A percentile compares a stretch with the other conserved stretches of the same genome.
Evolutionary conservation across 2,797 vertebrate species (phyloP).

Genomic region (Tiaroga cobitis): DNA sequence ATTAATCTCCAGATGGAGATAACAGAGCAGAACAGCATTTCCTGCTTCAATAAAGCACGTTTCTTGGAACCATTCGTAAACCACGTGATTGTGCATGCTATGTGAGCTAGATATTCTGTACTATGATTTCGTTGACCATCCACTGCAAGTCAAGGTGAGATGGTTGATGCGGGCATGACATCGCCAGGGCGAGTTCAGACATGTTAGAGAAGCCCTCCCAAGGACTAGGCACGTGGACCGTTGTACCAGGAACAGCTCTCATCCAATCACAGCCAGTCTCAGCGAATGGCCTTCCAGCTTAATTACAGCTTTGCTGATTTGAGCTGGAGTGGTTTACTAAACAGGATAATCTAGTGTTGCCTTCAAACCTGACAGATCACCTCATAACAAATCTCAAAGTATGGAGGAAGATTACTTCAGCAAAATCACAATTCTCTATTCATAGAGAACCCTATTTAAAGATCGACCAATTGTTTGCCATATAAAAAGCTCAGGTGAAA

Average conservation of each 20-base stretch:
- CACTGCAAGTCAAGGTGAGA: conserved; percentile 41
- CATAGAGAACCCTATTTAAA: not conserved
- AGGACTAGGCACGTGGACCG: conserved; percentile 68
- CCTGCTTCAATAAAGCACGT: conserved; percentile 3
- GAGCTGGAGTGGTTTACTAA: conserved; percentile 54
- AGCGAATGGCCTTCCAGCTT: conserved; percentile 55
- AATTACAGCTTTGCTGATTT: conserved; percentile 64
- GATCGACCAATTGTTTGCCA: not conserved
- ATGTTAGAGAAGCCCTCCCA: conserved; percentile 75
- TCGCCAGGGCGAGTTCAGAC: conserved; percentile 73
- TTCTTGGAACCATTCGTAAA: conserved; percentile 10
- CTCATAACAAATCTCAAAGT: conserved; percentile 41
- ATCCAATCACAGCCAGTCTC: conserved; percentile 56
- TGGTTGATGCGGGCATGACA: conserved; percentile 60
- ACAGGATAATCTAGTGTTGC: conserved; percentile 55
- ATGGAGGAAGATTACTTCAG: conserved; percentile 35
- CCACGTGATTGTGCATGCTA: conserved; percentile 17
- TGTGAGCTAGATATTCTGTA: conserved; percentile 21
- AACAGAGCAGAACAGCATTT: conserved; percentile 23
- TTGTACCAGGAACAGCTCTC: conserved; percentile 52
- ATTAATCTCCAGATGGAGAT: not conserved
- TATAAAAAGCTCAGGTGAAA: not conserved
- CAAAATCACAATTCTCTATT: not conserved
- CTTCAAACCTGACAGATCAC: conserved; percentile 46
- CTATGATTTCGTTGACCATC: conserved; percentile 39